These are phyloP conservation scores for Apocrypta bakeri DNA, from an alignment of 1,140 invertebrate species.

Conservation along the genomic window DNA sequence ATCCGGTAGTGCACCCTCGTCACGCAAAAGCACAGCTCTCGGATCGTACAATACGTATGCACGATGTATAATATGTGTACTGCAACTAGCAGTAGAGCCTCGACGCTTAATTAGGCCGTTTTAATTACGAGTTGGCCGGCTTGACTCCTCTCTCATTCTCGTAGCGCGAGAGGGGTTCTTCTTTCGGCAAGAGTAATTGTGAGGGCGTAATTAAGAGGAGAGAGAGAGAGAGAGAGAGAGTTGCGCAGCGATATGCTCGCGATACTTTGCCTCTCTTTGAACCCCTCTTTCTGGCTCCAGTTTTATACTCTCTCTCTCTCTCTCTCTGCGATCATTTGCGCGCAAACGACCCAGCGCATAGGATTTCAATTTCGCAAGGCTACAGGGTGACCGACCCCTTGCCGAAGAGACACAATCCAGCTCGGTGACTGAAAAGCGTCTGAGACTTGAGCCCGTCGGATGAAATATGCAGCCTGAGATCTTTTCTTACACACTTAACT, in stretches of 20 bases:
- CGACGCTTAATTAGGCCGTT: conserved; percentile 41
- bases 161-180: background rate
- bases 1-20: background rate
- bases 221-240: background rate
- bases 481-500: background rate
- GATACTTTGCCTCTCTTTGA: background rate
- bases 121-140: conserved; percentile 32
- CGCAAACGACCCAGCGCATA: background rate
- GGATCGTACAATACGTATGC: background rate
- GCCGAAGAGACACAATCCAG: background rate
- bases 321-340: background rate
- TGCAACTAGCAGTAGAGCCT: background rate
- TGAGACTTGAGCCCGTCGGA: background rate
- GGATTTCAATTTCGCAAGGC: conserved; percentile 9
- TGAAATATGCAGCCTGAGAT: conserved; percentile 12
- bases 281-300: background rate
- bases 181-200: conserved; percentile 41
- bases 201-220: conserved; percentile 39
- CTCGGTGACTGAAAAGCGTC: background rate
- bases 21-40: background rate
- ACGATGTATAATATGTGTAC: background rate
- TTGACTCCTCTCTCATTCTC: background rate
- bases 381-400: background rate
- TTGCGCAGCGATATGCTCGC: background rate
- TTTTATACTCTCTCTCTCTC: background rate